Base-by-base conservation (phyloP, 2,888 invertebrate genomes). In the Cataglyphis rosenhaueri region DNA sequence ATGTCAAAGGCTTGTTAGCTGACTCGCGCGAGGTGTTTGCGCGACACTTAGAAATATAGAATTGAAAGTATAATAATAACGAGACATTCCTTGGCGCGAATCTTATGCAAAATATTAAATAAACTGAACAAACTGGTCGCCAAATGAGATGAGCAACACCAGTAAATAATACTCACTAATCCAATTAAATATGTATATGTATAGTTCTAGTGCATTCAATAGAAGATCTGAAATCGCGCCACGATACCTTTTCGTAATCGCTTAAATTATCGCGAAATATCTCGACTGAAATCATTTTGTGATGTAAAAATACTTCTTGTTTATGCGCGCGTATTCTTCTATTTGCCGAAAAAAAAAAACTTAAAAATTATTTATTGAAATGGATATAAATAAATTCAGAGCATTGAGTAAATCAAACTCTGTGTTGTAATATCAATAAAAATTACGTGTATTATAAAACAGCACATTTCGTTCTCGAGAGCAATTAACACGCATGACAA, bases 1-100 rank as follows among this genome's bases (percentile, higher is more conserved):
- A 78, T 87, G 86, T 89, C 89, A 89, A 81, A 84, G 83, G 74
- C 88, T 88, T 87, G 89, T 89, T 89, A 89, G 87, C 75, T 79
- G 70, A 65, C 57, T 82, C 62, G 78, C 62, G 78, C 79, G 48
- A 70, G 81, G 35, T 86, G 82, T 82, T 65, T 76, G 75, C 64
- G 79, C 55, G 83, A 55, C 38, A 44, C 75, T 70, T 81, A 74
- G 71, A 84, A 85, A 85, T 86, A 87, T 82, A 89, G 84, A 84
- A 82, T 87, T 76, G 78, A 86, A 89, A 84, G 83, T 84, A 66
- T 87, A 89, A 88, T 88, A 89, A 88, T 84, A 86, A 89, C 85
- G 71, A 79, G 65, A 52, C 83, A 88, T 89, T 88, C 84, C 85
- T 87, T 87, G 89, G 89, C 87, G 44, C 85, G 59, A 32, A 29